Conservation (phyloP, 2,888 invertebrate genomes). For the Chloroclysta siterata region DNA sequence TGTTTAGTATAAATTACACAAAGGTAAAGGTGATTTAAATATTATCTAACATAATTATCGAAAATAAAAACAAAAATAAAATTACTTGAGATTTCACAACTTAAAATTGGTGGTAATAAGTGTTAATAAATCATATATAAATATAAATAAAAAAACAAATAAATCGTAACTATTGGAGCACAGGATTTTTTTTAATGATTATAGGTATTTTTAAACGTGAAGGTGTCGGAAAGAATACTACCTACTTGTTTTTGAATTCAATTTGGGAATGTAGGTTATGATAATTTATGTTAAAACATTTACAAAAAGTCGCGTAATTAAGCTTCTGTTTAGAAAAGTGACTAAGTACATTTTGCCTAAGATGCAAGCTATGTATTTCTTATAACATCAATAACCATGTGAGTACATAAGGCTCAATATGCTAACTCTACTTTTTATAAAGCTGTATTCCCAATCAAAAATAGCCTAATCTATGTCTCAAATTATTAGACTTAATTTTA, state of each 20-base stretch:
- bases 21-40: constrained; percentile 61
- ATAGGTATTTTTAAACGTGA: background rate
- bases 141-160: background rate
- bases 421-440: constrained; percentile 84
- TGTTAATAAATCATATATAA: constrained; percentile 13
- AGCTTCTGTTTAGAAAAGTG: constrained; percentile 19
- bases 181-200: background rate
- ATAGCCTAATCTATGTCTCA: constrained; percentile 67
- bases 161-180: no score
- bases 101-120: constrained; percentile 42
- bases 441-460: constrained; percentile 87
- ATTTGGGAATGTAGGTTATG: constrained; percentile 21
- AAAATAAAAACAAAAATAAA: constrained; percentile 72
- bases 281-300: constrained; percentile 19
- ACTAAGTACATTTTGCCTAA: constrained; percentile 41
- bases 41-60: constrained; percentile 66
- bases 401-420: constrained; percentile 66
- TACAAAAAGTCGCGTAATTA: constrained; percentile 14
- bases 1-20: constrained; percentile 67
- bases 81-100: constrained; percentile 61
- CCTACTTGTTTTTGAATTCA: background rate
- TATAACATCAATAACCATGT: constrained; percentile 61
- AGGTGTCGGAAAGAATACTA: background rate
- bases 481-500: constrained; percentile 35
- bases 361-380: constrained; percentile 59